Evolutionary conservation across 2,113 vertebrate genomes (phyloP).

Genomic region (Zonotrichia leucophrys): DNA sequence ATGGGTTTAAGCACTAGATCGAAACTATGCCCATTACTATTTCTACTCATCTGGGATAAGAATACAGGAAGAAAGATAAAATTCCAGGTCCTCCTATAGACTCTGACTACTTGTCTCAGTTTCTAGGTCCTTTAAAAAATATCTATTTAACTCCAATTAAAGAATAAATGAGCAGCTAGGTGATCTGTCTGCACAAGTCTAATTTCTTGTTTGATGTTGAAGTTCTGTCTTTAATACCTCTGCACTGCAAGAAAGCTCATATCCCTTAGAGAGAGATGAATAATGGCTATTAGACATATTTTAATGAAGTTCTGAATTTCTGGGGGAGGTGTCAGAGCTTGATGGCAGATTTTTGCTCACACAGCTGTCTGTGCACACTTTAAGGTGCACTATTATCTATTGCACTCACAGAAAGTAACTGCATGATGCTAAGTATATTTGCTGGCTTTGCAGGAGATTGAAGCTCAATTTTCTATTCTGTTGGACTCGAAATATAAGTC

Average conservation of each 20-base stretch:
- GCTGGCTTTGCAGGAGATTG: neutral
- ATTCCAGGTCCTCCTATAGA: neutral
- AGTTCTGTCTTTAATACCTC: constrained; percentile 3
- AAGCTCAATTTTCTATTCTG: neutral
- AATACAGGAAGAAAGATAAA: neutral
- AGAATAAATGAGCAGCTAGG: neutral
- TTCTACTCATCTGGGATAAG: neutral
- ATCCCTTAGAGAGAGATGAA: constrained; percentile 14
- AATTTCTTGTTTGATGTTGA: constrained; percentile 10
- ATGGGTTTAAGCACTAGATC: neutral
- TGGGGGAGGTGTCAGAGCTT: constrained; percentile 26
- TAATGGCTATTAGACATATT: constrained; percentile 27
- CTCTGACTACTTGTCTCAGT: neutral
- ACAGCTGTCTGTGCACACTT: neutral
- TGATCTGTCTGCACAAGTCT: neutral
- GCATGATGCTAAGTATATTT: neutral
- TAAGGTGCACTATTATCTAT: neutral
- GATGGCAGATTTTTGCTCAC: constrained; percentile 33
- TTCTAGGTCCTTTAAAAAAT: neutral
- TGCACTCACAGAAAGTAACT: neutral
- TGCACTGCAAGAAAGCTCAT: neutral
- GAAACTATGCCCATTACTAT: neutral
- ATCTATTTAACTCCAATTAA: constrained; percentile 8
- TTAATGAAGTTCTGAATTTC: constrained; percentile 46
- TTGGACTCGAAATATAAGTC: neutral